Percentiles rank a stretch among this genome's conserved stretches.
Conservation (phyloP, 2,888 invertebrate species). For the Campoplex nolae region DNA sequence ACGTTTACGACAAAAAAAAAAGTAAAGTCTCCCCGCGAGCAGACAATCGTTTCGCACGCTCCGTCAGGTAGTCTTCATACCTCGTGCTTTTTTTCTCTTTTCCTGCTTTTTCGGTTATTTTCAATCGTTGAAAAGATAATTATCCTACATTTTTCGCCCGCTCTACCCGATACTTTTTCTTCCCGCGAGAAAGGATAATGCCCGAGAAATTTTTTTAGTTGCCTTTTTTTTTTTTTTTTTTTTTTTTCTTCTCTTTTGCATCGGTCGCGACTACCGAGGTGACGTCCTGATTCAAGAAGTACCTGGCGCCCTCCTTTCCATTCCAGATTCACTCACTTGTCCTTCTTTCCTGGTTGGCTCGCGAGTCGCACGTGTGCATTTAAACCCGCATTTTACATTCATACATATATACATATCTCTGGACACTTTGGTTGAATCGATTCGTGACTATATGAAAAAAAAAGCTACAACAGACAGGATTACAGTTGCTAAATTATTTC, state of each 20-base stretch:
- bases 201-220: background rate
- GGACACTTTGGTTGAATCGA: background rate
- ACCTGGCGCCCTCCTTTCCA: slow-evolving; percentile 66
- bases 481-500: background rate
- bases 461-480: background rate
- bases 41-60: slow-evolving; percentile 12
- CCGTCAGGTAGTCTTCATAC: slow-evolving; percentile 8
- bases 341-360: slow-evolving; percentile 54
- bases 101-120: background rate
- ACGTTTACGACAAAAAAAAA: background rate
- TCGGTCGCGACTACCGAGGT: slow-evolving; percentile 50
- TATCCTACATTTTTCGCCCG: slow-evolving; percentile 13
- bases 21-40: background rate
- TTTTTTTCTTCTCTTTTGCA: background rate
- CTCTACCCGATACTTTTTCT: background rate
- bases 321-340: slow-evolving; percentile 67
- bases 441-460: background rate
- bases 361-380: slow-evolving; percentile 41
- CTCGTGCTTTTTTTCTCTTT: slow-evolving; percentile 13
- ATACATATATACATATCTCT: background rate
- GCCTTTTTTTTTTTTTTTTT: background rate
- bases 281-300: slow-evolving; percentile 63
- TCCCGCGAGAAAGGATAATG: background rate
- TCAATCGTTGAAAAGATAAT: background rate
- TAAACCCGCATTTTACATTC: background rate